Evolutionary conservation across 2,888 invertebrate genomes (phyloP).

Genomic region (Protodeltote pygarga): DNA sequence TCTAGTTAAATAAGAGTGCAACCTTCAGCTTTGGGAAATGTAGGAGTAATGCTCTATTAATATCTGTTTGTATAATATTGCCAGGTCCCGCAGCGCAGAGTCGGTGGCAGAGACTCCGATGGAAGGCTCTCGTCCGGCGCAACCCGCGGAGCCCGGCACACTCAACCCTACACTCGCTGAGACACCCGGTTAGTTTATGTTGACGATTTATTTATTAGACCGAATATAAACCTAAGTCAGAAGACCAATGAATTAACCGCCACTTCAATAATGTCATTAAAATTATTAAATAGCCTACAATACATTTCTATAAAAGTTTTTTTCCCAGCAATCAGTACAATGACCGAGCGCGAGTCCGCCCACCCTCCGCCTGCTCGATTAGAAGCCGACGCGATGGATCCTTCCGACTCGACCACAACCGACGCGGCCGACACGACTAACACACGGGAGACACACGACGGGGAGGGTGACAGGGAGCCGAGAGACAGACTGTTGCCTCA

Average conservation of each 20-base stretch:
- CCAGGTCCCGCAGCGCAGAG: conserved; percentile 81
- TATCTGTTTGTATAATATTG: background rate
- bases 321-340: conserved; percentile 91
- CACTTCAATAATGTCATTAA: no score
- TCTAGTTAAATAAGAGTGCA: no score
- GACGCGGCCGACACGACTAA: background rate
- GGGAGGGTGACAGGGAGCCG: conserved; percentile 29
- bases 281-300: no score
- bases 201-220: no score
- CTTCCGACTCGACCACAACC: conserved; percentile 33
- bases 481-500: conserved; percentile 57
- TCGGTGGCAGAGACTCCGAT: conserved; percentile 89
- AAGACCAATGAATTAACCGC: no score
- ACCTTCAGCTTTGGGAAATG: no score
- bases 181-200: conserved; percentile 90
- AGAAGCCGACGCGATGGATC: conserved; percentile 42
- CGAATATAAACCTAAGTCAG: no score
- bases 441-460: conserved; percentile 2
- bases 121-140: conserved; percentile 94
- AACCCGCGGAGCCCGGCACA: conserved; percentile 96
- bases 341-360: conserved; percentile 98
- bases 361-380: conserved; percentile 88
- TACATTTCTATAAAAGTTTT: background rate
- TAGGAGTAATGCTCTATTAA: no score
- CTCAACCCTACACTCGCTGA: conserved; percentile 96